Conservation (phyloP, 2,113 vertebrate genomes). For the Murina feae region DNA sequence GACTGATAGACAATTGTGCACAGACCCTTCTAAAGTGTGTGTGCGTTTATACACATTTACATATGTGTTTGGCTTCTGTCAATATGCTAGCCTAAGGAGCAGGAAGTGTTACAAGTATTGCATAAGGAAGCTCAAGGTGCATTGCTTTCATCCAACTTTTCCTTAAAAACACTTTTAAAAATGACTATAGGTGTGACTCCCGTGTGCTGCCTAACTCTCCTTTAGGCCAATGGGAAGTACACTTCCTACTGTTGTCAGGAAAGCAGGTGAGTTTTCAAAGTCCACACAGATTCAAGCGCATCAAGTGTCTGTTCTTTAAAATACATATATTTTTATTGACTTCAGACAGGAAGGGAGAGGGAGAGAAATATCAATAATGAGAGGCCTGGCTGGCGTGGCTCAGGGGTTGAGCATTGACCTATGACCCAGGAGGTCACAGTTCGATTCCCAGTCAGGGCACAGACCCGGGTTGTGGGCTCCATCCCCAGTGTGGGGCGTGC, state of each 20-base stretch:
- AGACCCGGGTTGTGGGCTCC: too few relatives aligned
- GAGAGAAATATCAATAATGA: too few relatives aligned
- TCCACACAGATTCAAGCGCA: conserved; percentile 59
- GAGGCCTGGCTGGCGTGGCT: too few relatives aligned
- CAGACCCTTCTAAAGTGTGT: background rate
- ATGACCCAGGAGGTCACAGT: too few relatives aligned
- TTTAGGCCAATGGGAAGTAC: conserved; percentile 64
- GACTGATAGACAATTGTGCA: background rate
- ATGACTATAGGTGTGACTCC: conserved; percentile 47
- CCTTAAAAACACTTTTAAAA: conserved; percentile 21
- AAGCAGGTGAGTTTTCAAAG: conserved; percentile 72
- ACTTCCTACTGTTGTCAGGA: conserved; percentile 64
- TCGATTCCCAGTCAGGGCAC: too few relatives aligned
- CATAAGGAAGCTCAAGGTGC: background rate
- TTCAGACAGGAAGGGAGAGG: too few relatives aligned
- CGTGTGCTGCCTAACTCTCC: background rate
- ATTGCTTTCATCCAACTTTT: conserved; percentile 32
- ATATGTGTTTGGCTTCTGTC: background rate
- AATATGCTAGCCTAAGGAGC: background rate
- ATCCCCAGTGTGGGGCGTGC: too few relatives aligned
- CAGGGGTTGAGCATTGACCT: too few relatives aligned
- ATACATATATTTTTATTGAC: too few relatives aligned
- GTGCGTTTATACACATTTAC: background rate
- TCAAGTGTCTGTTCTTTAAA: conserved; percentile 19
- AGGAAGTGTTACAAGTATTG: background rate